Percentiles rank a stretch among this genome's conserved stretches.
Evolutionary conservation across 2,113 vertebrate genomes (phyloP).

Genomic region (Australoheros scitulus): DNA sequence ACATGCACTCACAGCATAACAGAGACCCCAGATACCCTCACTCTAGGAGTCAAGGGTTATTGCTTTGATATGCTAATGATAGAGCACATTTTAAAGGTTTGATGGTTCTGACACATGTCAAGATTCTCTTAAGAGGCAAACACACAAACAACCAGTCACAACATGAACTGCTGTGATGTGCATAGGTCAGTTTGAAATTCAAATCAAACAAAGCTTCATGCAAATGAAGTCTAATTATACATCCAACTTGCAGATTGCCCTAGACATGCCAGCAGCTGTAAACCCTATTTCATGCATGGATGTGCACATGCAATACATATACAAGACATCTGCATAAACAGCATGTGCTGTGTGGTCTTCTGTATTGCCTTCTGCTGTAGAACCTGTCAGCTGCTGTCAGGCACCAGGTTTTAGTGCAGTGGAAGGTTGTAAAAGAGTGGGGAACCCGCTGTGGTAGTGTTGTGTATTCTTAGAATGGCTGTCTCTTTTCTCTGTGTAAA

Average conservation of each 20-base stretch:
- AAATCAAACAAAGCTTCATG: constrained; percentile 19
- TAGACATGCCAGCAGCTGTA: constrained; percentile 29
- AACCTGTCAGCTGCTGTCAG: constrained; percentile 53
- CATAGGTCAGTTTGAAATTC: neutral
- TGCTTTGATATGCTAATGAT: neutral
- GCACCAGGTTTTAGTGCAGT: constrained; percentile 19
- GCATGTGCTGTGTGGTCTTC: neutral
- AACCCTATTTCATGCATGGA: constrained; percentile 46
- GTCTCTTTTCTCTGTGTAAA: constrained; percentile 35
- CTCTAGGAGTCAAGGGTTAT: neutral
- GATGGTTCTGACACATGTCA: neutral
- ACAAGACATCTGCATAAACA: constrained; percentile 27
- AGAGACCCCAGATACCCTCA: neutral
- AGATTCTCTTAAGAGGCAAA: neutral
- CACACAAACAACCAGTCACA: neutral
- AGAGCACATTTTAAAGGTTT: neutral
- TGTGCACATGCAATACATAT: constrained; percentile 32
- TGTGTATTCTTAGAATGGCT: constrained; percentile 35
- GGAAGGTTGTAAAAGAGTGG: constrained; percentile 26
- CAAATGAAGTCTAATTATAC: constrained; percentile 44
- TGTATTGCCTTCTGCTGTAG: constrained; percentile 30
- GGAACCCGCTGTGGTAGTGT: constrained; percentile 29
- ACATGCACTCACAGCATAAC: neutral
- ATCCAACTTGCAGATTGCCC: neutral
- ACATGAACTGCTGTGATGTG: neutral